phyloP scores from a whole-genome alignment of 2,888 invertebrate genomes.

The Meiosimyza platycephala region DNA sequence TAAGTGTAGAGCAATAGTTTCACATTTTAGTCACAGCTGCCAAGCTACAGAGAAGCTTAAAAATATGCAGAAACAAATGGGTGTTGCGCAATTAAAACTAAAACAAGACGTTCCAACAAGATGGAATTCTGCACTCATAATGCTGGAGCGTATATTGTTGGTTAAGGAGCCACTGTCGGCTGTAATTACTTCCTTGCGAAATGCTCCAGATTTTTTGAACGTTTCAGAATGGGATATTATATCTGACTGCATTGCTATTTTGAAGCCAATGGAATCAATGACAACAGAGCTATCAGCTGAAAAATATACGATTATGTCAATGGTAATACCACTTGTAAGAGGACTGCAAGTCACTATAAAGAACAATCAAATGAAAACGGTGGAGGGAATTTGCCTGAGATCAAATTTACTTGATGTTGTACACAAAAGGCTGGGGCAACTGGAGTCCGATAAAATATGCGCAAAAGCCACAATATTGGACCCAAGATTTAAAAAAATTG shows the following conservation, averaged over 20 bases:
- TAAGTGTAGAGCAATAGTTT: neutral
- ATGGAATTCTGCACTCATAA: conserved; percentile 14
- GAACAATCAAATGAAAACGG: neutral
- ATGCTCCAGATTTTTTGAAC: conserved; percentile 5
- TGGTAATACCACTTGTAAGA: conserved; percentile 7
- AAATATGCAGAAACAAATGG: conserved; percentile 19
- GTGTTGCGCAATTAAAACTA: neutral
- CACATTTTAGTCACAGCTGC: conserved; percentile 10
- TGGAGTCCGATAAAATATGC: conserved; percentile 3
- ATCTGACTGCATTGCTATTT: conserved; percentile 16
- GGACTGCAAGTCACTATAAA: conserved; percentile 1
- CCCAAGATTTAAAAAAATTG: neutral
- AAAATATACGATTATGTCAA: conserved; percentile 13
- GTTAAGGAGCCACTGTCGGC: conserved; percentile 7
- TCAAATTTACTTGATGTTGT: conserved; percentile 4
- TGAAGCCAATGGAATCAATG: conserved; percentile 18
- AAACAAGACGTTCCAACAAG: conserved; percentile 10
- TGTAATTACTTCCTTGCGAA: neutral
- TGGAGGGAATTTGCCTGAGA: neutral
- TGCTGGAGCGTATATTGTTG: conserved; percentile 15
- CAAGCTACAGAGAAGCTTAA: conserved; percentile 13
- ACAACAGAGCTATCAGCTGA: conserved; percentile 19
- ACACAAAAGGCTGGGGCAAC: neutral
- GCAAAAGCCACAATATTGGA: neutral
- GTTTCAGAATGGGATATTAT: conserved; percentile 10